Base-by-base conservation (phyloP, 2,797 vertebrate species). In the Rhinatrema bivittatum region DNA sequence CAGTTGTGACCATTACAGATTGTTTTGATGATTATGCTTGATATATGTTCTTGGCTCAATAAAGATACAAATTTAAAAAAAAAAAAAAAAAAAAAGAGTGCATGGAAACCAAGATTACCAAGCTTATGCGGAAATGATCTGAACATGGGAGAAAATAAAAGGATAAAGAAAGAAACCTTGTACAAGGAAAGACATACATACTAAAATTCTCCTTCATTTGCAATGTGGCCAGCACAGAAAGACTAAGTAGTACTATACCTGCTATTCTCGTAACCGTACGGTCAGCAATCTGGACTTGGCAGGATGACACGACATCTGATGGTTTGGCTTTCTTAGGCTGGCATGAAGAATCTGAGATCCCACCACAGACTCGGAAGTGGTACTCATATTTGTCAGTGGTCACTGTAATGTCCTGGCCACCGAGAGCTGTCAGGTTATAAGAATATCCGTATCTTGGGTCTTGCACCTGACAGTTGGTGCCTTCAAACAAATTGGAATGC, bases 331-430 rank as follows among this genome's bases (percentile, higher is more conserved):
- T n/a, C n/a, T n/a, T 22, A 12, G 42, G 5, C 1, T 46, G 3
- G 57, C 95, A 98, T 17, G 72, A 12, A 0, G 32, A 19, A 2
- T 11, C 30, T 15, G 66, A 36, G n/a, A 98, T 66, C 25, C 58
- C 54, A 4, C 71, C 81, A 9, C 95, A 98, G 16, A 98, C 72
- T 1, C 89, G 82, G 58, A 98, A 80, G 64, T 90, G 71, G 70
- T 98, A 96, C 27, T 42, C 76, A 32, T 95, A 98, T 9, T 82
- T 75, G 0, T 41, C 66, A 1, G 40, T 68, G 1, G 1, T 55
- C 53, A 94, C 68, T 3, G 65, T 9, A 10, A 81, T 78, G 50
- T 91, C 85, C 3, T 27, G 49, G 7, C 54, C 36, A 11, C 83
- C 74, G 47, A 98, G 82, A 0, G 91, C 71, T 41, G 49, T 85